A percentile compares a stretch with the other conserved stretches of the same genome.
Evolutionary conservation across 2,888 invertebrate species (phyloP).

Genomic region (Tetragnatha montana): DNA sequence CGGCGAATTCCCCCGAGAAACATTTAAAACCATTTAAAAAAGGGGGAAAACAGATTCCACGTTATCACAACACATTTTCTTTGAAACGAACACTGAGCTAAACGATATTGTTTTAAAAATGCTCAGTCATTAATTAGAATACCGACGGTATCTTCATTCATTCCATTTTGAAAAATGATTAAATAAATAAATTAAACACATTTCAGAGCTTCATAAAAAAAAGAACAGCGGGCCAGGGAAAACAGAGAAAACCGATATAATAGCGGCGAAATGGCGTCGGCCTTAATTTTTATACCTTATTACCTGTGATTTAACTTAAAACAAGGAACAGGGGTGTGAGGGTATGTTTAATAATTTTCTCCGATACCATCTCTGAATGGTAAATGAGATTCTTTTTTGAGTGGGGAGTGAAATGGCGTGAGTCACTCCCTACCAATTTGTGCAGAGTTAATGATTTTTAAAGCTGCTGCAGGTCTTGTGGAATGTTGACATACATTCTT

Average conservation of each 20-base stretch:
- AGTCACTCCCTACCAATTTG: not conserved
- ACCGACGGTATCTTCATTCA: not conserved
- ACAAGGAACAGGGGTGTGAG: not conserved
- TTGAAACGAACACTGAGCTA: not conserved
- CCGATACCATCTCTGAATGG: not conserved
- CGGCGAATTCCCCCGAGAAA: too few species aligned
- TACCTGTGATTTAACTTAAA: not conserved
- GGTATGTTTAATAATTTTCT: not conserved
- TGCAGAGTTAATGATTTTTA: too few species aligned
- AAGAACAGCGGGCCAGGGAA: not conserved
- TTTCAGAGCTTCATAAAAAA: not conserved
- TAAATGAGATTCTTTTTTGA: not conserved
- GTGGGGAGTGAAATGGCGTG: not conserved
- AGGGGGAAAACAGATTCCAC: too few species aligned
- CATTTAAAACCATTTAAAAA: too few species aligned
- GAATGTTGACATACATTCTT: too few species aligned
- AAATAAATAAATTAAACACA: not conserved
- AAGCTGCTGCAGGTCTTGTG: too few species aligned
- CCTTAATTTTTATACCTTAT: not conserved
- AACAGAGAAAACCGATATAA: not conserved
- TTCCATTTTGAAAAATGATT: not conserved
- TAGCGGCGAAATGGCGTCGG: not conserved
- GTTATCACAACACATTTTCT: too few species aligned
- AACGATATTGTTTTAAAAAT: not conserved
- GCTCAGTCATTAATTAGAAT: not conserved